Evolutionary conservation across 2,888 invertebrate species (phyloP).

Genomic region (Caenorhabditis imperialis): DNA sequence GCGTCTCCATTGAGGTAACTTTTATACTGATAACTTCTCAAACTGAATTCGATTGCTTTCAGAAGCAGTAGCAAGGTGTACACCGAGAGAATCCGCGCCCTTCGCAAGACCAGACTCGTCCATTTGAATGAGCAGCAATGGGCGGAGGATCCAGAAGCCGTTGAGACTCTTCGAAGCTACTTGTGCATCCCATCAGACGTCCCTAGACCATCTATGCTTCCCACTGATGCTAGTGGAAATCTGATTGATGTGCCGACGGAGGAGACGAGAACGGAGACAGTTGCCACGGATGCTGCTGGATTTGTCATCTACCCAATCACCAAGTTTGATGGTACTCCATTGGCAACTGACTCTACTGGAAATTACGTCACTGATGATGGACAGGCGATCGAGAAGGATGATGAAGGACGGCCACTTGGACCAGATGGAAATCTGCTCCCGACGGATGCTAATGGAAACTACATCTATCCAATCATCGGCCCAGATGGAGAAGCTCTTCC

Average conservation of each 20-base stretch:
- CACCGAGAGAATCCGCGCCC: slow-evolving; percentile 32
- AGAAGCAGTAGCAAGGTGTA: slow-evolving; percentile 28
- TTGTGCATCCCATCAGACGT: slow-evolving; percentile 34
- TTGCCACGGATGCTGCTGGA: slow-evolving; percentile 51
- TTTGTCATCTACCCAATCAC: slow-evolving; percentile 43
- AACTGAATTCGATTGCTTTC: too few relatives aligned
- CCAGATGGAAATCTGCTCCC: slow-evolving; percentile 45
- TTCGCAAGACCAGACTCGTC: slow-evolving; percentile 41
- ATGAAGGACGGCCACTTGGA: slow-evolving; percentile 60
- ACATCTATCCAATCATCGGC: slow-evolving; percentile 14
- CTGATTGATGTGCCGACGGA: slow-evolving; percentile 40
- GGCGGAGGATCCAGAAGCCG: slow-evolving; percentile 50
- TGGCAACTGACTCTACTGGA: slow-evolving; percentile 53
- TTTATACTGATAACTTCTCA: too few relatives aligned
- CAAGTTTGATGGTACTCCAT: slow-evolving; percentile 48
- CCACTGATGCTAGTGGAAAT: slow-evolving; percentile 61
- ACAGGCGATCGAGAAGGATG: slow-evolving; percentile 46
- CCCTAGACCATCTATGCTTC: slow-evolving; percentile 48
- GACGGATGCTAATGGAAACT: slow-evolving; percentile 21
- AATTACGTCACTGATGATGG: slow-evolving; percentile 47
- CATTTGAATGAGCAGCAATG: slow-evolving; percentile 52
- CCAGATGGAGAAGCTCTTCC: slow-evolving; percentile 44
- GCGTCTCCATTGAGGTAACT: slow-evolving; percentile 53
- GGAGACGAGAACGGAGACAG: slow-evolving; percentile 36
- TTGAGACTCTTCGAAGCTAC: slow-evolving; percentile 33